Conservation (phyloP, 2,888 invertebrate species). For the Deilephila porcellus region DNA sequence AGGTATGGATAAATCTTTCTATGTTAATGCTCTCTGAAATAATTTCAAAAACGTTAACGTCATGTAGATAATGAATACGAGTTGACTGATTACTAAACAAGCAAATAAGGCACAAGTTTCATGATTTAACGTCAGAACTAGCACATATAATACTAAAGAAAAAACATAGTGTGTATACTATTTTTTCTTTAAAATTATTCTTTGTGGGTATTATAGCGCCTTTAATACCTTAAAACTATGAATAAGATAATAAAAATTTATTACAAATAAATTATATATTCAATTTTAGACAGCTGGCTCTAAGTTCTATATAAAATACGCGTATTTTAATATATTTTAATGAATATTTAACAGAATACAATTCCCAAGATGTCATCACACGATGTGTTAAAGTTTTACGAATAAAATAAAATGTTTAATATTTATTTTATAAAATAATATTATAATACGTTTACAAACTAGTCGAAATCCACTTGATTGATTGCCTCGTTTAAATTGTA, state of each 20-base stretch:
- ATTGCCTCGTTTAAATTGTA: constrained; percentile 3
- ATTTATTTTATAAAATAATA: not conserved
- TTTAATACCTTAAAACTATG: not conserved
- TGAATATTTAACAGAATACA: constrained; percentile 1
- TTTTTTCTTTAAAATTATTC: no score
- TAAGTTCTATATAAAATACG: not conserved
- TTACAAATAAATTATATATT: no score
- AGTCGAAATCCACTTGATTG: constrained; percentile 8
- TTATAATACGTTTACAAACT: not conserved
- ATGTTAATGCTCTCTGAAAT: no score
- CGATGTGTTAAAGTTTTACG: not conserved
- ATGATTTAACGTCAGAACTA: no score
- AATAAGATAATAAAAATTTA: not conserved
- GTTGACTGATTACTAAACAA: no score
- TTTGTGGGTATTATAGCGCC: no score
- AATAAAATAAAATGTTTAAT: not conserved
- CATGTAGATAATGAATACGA: no score
- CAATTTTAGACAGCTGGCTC: not conserved
- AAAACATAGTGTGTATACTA: no score
- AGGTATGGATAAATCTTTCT: no score
- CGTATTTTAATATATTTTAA: not conserved
- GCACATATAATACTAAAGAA: no score
- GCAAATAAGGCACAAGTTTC: no score
- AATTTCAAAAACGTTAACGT: no score
- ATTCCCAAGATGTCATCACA: constrained; percentile 5